phyloP scores from a whole-genome alignment of 2,113 vertebrate genomes.

The Nettapus auritus region DNA sequence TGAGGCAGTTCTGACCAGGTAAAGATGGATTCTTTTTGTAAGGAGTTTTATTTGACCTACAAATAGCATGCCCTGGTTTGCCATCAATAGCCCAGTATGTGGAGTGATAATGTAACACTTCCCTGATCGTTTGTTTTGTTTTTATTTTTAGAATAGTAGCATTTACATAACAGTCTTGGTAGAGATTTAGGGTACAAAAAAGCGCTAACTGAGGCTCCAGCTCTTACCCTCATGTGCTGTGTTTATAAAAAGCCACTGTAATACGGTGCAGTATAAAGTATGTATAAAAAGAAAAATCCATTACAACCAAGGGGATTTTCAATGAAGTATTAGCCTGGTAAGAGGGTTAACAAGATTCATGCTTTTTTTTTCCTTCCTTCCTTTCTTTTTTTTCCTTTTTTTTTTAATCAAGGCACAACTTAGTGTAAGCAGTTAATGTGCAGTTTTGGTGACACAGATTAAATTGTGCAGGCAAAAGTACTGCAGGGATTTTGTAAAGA shows the following conservation, averaged over 20 bases:
- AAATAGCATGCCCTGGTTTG: constrained; percentile 36
- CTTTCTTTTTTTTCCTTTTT: constrained; percentile 47
- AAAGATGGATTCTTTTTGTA: neutral
- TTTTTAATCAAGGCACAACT: constrained; percentile 44
- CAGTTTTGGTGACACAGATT: constrained; percentile 45
- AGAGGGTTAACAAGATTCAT: constrained; percentile 81
- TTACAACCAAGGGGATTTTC: constrained; percentile 75
- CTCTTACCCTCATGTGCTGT: constrained; percentile 57
- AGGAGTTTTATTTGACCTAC: constrained; percentile 12
- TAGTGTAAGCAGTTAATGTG: constrained; percentile 55
- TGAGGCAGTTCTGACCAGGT: neutral
- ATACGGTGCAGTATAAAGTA: constrained; percentile 71
- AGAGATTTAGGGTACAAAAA: constrained; percentile 71
- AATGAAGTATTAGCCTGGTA: constrained; percentile 78
- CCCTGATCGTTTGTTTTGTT: constrained; percentile 10
- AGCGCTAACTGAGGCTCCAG: constrained; percentile 40
- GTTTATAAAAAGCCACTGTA: constrained; percentile 76
- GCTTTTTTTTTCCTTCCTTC: constrained; percentile 49
- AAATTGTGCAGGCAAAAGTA: constrained; percentile 31
- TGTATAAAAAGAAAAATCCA: constrained; percentile 75
- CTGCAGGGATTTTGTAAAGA: constrained; percentile 43
- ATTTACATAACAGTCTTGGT: constrained; percentile 75
- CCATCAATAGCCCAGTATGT: constrained; percentile 24
- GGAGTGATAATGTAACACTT: constrained; percentile 61
- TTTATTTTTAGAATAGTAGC: constrained; percentile 71